phyloP scores from a whole-genome alignment of 2,888 invertebrate genomes.

The Trypoxylon attenuatum region DNA sequence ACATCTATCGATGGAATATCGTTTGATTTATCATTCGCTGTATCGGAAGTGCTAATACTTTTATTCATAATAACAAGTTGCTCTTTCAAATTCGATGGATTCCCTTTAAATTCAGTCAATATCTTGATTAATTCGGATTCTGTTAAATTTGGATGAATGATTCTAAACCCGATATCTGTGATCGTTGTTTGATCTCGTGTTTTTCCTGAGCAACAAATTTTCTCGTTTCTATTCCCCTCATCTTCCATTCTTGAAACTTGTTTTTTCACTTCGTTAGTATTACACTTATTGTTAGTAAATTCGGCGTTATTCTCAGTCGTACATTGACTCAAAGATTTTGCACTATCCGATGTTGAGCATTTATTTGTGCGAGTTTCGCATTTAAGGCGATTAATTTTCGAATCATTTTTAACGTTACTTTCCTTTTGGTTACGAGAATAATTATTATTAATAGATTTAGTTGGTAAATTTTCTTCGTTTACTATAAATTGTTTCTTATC shows the following conservation, averaged over 20 bases:
- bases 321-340: not conserved
- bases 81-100: conserved; percentile 45
- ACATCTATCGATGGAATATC: not conserved
- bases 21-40: not conserved
- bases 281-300: too few relatives aligned
- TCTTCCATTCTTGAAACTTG: not conserved
- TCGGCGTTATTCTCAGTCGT: not conserved
- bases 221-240: not conserved
- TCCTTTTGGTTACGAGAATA: too few relatives aligned
- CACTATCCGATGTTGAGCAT: too few relatives aligned
- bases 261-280: not conserved
- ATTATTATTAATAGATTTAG: too few relatives aligned
- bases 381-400: too few relatives aligned
- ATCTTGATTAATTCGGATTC: conserved; percentile 20
- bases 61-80: conserved; percentile 44
- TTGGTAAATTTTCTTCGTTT: too few relatives aligned
- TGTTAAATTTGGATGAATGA: not conserved
- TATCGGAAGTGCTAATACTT: conserved; percentile 20
- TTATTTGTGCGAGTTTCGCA: too few relatives aligned
- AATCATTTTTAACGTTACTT: too few relatives aligned
- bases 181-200: not conserved
- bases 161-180: too few relatives aligned
- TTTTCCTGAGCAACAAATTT: too few relatives aligned
- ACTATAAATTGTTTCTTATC: too few relatives aligned
- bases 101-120: conserved; percentile 51